These are phyloP conservation scores for Microcebus tavaratra DNA, from an alignment of 2,113 vertebrate species.

Conservation along the genomic window DNA sequence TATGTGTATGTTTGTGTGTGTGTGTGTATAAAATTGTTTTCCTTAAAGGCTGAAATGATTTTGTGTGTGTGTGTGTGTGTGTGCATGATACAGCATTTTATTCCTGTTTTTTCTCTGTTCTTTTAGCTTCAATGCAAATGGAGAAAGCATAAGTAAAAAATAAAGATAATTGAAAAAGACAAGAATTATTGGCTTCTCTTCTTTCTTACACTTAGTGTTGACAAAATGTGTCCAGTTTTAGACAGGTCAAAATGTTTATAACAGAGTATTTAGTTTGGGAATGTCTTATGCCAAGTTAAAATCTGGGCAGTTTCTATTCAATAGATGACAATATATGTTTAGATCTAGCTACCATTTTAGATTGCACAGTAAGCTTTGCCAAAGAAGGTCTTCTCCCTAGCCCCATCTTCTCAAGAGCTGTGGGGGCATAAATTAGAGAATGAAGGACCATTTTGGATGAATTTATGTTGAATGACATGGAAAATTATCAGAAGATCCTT, in stretches of 20 bases:
- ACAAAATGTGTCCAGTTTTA: slow-evolving; percentile 1
- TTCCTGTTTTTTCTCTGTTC: background rate
- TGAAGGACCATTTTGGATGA: background rate
- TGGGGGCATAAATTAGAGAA: background rate
- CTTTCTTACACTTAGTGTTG: background rate
- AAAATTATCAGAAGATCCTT: background rate
- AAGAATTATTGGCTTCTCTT: background rate
- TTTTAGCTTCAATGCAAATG: background rate
- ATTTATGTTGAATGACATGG: background rate
- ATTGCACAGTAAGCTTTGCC: background rate
- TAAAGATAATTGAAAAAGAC: background rate
- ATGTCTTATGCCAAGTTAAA: background rate
- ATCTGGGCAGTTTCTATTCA: background rate
- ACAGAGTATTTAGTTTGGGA: background rate
- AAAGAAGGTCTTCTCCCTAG: background rate
- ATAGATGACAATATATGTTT: background rate
- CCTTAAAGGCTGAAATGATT: background rate
- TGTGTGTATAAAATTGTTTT: background rate
- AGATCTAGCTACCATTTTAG: background rate
- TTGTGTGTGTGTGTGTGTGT: background rate
- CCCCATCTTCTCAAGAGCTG: background rate
- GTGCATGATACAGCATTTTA: background rate
- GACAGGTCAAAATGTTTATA: background rate
- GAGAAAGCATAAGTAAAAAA: background rate
- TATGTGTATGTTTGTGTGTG: background rate